These are phyloP conservation scores for Hypena proboscidalis DNA, from an alignment of 2,888 invertebrate species.

Conservation along the genomic window DNA sequence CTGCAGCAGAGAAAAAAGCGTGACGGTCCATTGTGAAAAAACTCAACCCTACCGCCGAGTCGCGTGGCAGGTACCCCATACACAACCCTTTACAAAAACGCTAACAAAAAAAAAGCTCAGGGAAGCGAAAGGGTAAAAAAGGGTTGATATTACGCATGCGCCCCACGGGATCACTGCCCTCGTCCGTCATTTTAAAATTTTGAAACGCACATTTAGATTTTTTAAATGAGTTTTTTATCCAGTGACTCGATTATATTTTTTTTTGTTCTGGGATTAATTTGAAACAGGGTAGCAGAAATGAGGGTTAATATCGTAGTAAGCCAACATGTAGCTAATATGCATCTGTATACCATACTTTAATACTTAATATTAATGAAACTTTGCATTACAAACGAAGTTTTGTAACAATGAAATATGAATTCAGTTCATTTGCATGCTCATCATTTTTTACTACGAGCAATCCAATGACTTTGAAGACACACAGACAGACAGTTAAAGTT, in stretches of 20 bases:
- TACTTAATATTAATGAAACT: no score
- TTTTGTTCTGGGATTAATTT: conserved; percentile 24
- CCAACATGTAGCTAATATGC: conserved; percentile 16
- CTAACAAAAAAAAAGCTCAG: conserved; percentile 79
- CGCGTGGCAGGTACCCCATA: conserved; percentile 82
- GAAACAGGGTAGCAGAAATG: conserved; percentile 32
- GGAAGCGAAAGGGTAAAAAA: conserved; percentile 83
- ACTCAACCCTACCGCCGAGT: conserved; percentile 77
- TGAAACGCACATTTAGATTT: conserved; percentile 49
- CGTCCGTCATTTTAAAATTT: conserved; percentile 75
- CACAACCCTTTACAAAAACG: conserved; percentile 83
- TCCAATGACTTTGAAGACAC: no score
- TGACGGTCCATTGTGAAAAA: conserved; percentile 74
- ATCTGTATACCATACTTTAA: conserved; percentile 8
- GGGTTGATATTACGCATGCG: conserved; percentile 84
- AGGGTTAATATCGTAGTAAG: conserved; percentile 24
- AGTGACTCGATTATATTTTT: conserved; percentile 21
- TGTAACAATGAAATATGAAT: no score
- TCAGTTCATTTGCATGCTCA: no score
- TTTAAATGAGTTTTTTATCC: conserved; percentile 42
- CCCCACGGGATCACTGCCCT: conserved; percentile 76
- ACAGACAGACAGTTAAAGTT: no score
- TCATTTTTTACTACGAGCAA: no score
- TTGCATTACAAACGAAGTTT: no score
- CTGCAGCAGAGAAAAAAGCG: conserved; percentile 64